Percentiles rank a stretch among this genome's conserved stretches.
phyloP scores from a whole-genome alignment of 1,140 invertebrate species.

The Drosophila chauvacae region DNA sequence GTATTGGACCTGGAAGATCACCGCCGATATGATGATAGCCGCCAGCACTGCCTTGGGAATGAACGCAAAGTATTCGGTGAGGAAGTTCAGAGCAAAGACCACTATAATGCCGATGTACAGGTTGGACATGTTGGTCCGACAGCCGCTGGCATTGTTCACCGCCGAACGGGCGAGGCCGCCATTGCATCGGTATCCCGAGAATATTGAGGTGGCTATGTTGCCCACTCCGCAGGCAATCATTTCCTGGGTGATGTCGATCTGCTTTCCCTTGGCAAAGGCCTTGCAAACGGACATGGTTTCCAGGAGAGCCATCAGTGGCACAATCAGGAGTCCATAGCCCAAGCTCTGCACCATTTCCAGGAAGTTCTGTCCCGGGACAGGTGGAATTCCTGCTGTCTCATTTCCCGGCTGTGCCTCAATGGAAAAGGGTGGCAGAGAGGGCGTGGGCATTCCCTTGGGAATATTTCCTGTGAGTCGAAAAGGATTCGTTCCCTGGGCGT shows the following conservation, averaged over 20 bases:
- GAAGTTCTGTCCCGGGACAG: conserved; percentile 85
- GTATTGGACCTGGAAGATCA: conserved; percentile 93
- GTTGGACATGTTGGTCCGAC: conserved; percentile 93
- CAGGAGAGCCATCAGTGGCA: conserved; percentile 92
- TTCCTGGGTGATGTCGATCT: conserved; percentile 94
- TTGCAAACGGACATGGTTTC: conserved; percentile 95
- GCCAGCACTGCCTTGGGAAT: conserved; percentile 92
- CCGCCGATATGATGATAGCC: conserved; percentile 93
- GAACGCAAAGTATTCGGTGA: conserved; percentile 92
- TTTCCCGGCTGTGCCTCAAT: conserved; percentile 78
- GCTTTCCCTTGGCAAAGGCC: conserved; percentile 90
- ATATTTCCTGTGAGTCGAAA: conserved; percentile 86
- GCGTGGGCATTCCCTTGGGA: conserved; percentile 88
- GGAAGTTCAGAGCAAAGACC: conserved; percentile 89
- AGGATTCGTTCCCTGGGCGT: conserved; percentile 56
- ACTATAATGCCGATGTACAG: conserved; percentile 89
- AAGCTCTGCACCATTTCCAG: conserved; percentile 90
- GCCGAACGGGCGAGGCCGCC: conserved; percentile 93
- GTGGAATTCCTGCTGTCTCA: conserved; percentile 84
- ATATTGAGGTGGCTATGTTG: conserved; percentile 95
- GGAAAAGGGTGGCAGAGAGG: conserved; percentile 88
- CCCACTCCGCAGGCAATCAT: conserved; percentile 92
- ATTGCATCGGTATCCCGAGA: conserved; percentile 93
- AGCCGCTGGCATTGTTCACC: conserved; percentile 95
- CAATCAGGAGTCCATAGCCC: conserved; percentile 91